Evolutionary conservation across 2,113 vertebrate species (phyloP).

Genomic region (Lepidothrix coronata): DNA sequence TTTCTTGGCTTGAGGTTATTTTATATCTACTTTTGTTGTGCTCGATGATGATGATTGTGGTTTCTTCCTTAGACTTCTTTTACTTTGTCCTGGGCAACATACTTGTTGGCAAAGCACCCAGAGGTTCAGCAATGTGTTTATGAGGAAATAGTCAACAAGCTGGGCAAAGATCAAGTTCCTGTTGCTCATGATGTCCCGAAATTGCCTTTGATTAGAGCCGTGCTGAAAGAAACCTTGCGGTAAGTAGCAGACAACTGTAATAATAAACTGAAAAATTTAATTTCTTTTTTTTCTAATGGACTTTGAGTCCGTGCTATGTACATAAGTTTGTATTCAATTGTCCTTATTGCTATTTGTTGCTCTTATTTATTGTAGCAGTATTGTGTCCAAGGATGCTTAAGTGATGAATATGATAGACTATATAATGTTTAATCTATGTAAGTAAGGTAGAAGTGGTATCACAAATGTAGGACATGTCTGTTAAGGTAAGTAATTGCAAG

Average conservation of each 20-base stretch:
- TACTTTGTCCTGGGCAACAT: conserved; percentile 87
- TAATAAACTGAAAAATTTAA: not conserved
- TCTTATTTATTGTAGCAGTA: not conserved
- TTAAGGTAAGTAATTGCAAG: not conserved
- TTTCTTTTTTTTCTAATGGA: not conserved
- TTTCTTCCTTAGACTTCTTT: conserved; percentile 84
- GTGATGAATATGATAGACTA: not conserved
- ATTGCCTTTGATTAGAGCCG: conserved; percentile 84
- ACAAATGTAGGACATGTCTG: not conserved
- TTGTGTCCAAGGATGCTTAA: not conserved
- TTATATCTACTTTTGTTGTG: not conserved
- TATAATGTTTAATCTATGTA: not conserved
- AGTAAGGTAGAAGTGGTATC: not conserved
- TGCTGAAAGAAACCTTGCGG: conserved; percentile 93
- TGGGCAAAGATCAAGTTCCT: conserved; percentile 75
- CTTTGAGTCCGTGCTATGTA: not conserved
- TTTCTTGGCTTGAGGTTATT: not conserved
- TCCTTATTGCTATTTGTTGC: not conserved
- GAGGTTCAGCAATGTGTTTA: conserved; percentile 81
- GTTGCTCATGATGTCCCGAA: conserved; percentile 77
- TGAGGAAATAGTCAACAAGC: conserved; percentile 74
- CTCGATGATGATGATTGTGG: not conserved
- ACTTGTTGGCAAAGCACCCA: conserved; percentile 85
- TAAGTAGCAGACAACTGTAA: conserved; percentile 33
- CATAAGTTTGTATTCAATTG: not conserved